Evolutionary conservation across 2,797 vertebrate species (phyloP), one percentile per base, ranked within the genome.

Genomic region (Enteromius trimaculatus): DNA sequence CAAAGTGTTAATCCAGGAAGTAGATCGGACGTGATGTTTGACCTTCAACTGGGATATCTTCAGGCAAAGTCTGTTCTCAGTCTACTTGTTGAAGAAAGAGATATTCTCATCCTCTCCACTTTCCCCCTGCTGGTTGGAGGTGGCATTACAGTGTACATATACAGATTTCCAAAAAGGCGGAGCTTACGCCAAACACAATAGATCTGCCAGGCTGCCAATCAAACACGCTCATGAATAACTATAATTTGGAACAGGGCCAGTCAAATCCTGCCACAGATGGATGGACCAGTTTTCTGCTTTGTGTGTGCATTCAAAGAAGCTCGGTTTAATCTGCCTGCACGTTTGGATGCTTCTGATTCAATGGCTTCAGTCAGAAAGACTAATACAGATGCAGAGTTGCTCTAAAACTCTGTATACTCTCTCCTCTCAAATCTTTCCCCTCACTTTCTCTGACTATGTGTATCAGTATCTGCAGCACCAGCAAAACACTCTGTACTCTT

Each of bases 331-430:
- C 79, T 70, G 21, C 68, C 47, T 31, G 66, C 66, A 31, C 34
- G 7, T 60, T 49, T 75, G 68, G 68, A 75, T 76, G 68, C 49
- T 69, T 7, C 58, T 47, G 10, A 76, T 58, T 83, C 64, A 58
- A 77, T 58, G 16, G 6, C 7, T 47, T 49, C 55, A 55, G 66
- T 82, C 75, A 66, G 75, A 81, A 37, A 75, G 58, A 77, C 75
- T 44, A 64, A 70, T 42, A 69, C 77, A 34, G 47, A 68, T 21
- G 58, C 39, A 74, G 64, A 69, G 29, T 51, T 55, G 77, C 64
- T 49, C n/a, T 42, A 23, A 26, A 92, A 93, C 94, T 93, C 65
- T 94, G 93, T 95, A 95, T 94, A 93, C 94, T 96, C 94, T 94
- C 95, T 95, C 93, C 94, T 93, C 95, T 95, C 93, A 92, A 76